Evolutionary conservation across 2,113 vertebrate genomes (phyloP).

Genomic region (Fulica atra): DNA sequence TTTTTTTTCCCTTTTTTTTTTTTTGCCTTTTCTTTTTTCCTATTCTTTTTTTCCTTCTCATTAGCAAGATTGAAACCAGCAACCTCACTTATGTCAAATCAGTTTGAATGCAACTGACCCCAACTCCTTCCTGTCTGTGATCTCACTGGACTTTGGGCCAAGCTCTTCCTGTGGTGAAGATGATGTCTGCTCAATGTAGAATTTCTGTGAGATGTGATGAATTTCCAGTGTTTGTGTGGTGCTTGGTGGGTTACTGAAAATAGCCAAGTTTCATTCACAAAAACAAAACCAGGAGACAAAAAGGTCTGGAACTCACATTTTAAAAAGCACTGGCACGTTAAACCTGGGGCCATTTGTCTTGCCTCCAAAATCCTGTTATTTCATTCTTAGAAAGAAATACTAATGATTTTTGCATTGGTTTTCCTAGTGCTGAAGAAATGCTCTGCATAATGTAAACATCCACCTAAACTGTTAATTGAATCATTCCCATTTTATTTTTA

Average conservation of each 20-base stretch:
- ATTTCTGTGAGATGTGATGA: neutral
- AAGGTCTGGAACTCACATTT: neutral
- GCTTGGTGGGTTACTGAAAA: neutral
- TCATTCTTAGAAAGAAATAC: constrained; percentile 38
- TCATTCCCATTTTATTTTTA: neutral
- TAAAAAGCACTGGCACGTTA: neutral
- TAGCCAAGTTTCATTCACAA: neutral
- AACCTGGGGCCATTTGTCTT: neutral
- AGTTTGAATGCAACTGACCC: neutral
- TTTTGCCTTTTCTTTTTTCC: neutral
- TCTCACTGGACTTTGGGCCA: neutral
- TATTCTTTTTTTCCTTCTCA: neutral
- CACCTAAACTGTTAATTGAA: constrained; percentile 26
- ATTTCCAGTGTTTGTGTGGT: neutral
- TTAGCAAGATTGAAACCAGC: neutral
- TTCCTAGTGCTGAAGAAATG: constrained; percentile 45
- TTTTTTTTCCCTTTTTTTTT: neutral
- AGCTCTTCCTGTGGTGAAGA: neutral
- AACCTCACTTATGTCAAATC: neutral
- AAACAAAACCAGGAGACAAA: neutral
- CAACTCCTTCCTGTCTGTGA: neutral
- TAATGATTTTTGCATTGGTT: neutral
- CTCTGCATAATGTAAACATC: constrained; percentile 38
- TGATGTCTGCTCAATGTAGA: neutral
- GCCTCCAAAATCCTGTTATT: constrained; percentile 2